These are phyloP conservation scores for Chironomus striatipennis DNA, from an alignment of 1,140 invertebrate genomes.

Conservation along the genomic window DNA sequence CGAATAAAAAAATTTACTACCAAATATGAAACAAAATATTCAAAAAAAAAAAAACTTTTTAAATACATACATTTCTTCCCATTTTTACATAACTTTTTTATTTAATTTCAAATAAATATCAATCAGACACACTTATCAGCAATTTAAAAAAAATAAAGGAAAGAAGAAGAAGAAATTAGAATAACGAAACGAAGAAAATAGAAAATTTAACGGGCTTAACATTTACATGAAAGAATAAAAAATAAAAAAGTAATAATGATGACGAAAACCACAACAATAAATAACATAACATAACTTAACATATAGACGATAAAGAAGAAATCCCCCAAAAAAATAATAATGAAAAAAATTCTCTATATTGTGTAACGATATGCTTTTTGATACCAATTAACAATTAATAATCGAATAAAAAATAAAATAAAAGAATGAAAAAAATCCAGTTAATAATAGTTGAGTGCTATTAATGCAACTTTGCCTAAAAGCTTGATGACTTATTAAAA, in stretches of 20 bases:
- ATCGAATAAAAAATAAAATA: background rate
- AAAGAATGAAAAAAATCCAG: background rate
- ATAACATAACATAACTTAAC: slow-evolving; percentile 5
- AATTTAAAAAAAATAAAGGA: background rate
- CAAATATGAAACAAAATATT: too few relatives aligned
- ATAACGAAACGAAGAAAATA: background rate
- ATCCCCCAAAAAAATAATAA: background rate
- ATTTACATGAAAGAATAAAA: slow-evolving; percentile 10
- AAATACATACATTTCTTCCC: too few relatives aligned
- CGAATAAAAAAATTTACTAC: too few relatives aligned
- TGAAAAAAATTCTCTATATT: slow-evolving; percentile 5
- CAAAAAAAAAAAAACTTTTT: too few relatives aligned
- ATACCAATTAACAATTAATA: background rate
- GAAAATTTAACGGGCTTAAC: slow-evolving; percentile 10
- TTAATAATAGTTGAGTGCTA: background rate
- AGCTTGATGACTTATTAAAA: too few relatives aligned
- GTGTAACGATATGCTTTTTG: slow-evolving; percentile 8
- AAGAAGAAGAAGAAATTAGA: background rate
- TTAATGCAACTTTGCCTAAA: too few relatives aligned
- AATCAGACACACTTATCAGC: background rate
- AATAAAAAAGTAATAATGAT: background rate
- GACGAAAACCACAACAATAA: background rate
- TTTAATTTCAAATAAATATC: background rate
- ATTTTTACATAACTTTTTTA: too few relatives aligned
- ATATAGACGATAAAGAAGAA: background rate